phyloP scores from a whole-genome alignment of 2,888 invertebrate genomes.

The Scrobipalpa costella region DNA sequence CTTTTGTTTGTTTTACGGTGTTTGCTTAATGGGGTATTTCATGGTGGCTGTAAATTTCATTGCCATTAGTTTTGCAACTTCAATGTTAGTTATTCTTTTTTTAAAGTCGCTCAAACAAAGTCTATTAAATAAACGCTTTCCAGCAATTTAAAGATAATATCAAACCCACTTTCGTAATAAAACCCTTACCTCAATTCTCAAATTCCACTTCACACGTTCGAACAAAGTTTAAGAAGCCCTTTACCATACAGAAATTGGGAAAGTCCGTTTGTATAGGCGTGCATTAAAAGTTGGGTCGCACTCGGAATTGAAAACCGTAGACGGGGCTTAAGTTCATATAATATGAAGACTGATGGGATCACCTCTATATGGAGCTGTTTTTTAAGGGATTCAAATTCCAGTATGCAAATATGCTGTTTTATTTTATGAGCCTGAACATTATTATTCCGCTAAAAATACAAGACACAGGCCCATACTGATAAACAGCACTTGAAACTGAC shows the following conservation, averaged over 20 bases:
- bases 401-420: background rate
- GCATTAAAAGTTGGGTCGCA: conserved; percentile 44
- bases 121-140: background rate
- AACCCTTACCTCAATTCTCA: background rate
- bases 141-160: background rate
- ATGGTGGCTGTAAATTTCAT: conserved; percentile 5
- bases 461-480: too few species aligned
- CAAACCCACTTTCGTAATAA: background rate
- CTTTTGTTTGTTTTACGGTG: conserved; percentile 33
- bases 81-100: too few species aligned
- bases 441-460: too few species aligned
- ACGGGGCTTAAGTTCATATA: conserved; percentile 13
- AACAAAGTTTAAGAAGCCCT: conserved; percentile 41
- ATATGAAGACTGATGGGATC: background rate
- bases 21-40: conserved; percentile 25
- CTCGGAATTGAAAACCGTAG: conserved; percentile 29
- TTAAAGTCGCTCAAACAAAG: too few species aligned
- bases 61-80: background rate
- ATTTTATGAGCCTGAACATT: background rate
- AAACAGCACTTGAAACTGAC: too few species aligned
- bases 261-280: conserved; percentile 41
- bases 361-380: background rate
- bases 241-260: conserved; percentile 41
- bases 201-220: conserved; percentile 32
- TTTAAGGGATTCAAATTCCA: background rate